Base-by-base conservation (phyloP, 1,140 invertebrate species). In the Calosoma granatense region DNA sequence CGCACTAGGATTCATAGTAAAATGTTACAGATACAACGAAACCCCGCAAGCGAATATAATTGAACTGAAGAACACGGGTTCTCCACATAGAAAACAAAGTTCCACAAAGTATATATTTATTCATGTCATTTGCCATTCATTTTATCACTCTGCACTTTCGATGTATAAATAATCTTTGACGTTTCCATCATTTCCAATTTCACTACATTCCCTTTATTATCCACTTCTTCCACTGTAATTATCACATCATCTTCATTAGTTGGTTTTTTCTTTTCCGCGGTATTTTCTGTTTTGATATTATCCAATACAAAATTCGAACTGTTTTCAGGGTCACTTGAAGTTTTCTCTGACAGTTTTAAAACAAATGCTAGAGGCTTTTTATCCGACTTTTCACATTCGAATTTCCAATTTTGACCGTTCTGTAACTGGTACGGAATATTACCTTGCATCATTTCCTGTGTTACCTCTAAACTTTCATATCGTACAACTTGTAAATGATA, bases 381-480 rank as follows among this genome's bases (percentile, higher is more conserved):
- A 20, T 39, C 6, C 3, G 15, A 4, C 17, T 17, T 9, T 17
- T 47, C 41, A 17, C 41, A 47, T 20, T 12, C 57, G 41, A 21
- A 59, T 6, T 52, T 64, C 61, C 12, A 53, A 61, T 36, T 61
- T 59, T 57, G 63, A 22, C 20, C 56, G 43, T 43, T 64, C 43
- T 19, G 30, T 36, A 51, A 51, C 54, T 11, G 21, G 47, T 54
- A 41, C 53, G 54, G 52, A 9, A 53, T 51, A 53, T 59, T 61
- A 58, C 56, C 60, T 60, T 6, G 58, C 12, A 82, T 74, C 20
- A 80, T 78, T 71, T 81, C 82, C 71, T 81, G 81, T 0, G 79
- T 82, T 0, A 84, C 81, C 63, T 90, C 86, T n/a, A 89, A 65
- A 57, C 82, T 85, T 72, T 91, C 88, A 58, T 86, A 87, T 53